These are phyloP conservation scores for Adelphocoris suturalis DNA, from an alignment of 2,888 invertebrate genomes.

Conservation along the genomic window DNA sequence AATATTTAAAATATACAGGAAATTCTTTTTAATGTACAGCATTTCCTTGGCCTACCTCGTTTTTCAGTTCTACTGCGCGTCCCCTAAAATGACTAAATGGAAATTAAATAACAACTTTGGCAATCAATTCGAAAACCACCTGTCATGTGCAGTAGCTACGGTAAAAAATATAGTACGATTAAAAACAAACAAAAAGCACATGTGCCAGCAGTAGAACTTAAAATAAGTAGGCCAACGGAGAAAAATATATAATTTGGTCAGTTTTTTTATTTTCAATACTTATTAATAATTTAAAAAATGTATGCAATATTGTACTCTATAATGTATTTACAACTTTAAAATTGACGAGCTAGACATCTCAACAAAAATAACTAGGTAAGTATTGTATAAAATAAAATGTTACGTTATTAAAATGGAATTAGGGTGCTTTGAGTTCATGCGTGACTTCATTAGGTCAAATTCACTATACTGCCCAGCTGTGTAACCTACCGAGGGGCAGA, in stretches of 20 bases:
- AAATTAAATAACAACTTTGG: slow-evolving; percentile 16
- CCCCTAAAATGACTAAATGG: not conserved
- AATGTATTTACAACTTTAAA: slow-evolving; percentile 41
- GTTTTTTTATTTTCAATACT: not conserved
- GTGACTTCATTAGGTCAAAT: too few species aligned
- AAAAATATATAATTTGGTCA: slow-evolving; percentile 50
- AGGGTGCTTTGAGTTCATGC: not conserved
- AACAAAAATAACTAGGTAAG: not conserved
- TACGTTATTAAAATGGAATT: not conserved
- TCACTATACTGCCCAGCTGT: too few species aligned
- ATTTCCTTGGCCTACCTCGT: not conserved
- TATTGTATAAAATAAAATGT: not conserved
- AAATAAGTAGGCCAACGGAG: slow-evolving; percentile 23
- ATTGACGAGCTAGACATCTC: slow-evolving; percentile 19
- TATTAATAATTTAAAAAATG: slow-evolving; percentile 3
- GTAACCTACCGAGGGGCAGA: too few species aligned
- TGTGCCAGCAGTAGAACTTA: not conserved
- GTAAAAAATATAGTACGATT: not conserved
- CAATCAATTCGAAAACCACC: not conserved
- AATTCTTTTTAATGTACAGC: not conserved
- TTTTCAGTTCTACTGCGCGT: not conserved
- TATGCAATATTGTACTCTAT: slow-evolving; percentile 29
- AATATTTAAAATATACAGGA: slow-evolving; percentile 11
- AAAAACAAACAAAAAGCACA: slow-evolving; percentile 1
- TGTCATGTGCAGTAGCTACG: not conserved